Conservation (phyloP, 2,888 invertebrate species). For the Andricus quercusramuli region DNA sequence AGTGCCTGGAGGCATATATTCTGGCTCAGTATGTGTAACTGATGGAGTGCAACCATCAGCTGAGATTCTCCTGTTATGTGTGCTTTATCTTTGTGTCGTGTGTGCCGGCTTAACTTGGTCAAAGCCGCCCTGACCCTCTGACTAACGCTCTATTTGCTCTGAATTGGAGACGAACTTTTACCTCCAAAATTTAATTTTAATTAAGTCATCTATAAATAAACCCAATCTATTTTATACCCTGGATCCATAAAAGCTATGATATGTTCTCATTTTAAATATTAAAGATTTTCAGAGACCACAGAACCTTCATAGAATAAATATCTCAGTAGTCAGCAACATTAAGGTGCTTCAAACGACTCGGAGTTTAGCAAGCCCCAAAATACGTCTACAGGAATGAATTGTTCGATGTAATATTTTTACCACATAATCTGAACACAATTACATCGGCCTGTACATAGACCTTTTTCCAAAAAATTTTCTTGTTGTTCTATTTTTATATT, state of each 20-base stretch:
- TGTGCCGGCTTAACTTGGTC: neutral
- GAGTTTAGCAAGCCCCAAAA: too few species aligned
- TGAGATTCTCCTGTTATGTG: conserved; percentile 14
- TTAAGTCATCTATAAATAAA: conserved; percentile 9
- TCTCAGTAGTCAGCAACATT: too few species aligned
- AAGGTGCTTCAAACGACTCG: too few species aligned
- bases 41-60: conserved; percentile 14
- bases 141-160: conserved; percentile 21
- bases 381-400: too few species aligned
- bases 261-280: neutral
- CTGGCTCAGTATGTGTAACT: neutral
- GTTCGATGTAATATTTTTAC: too few species aligned
- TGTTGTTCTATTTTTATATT: too few species aligned
- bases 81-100: too few species aligned
- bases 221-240: neutral
- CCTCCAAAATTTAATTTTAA: neutral
- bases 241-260: neutral
- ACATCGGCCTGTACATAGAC: too few species aligned
- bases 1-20: conserved; percentile 21
- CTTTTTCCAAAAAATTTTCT: too few species aligned
- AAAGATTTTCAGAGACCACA: neutral
- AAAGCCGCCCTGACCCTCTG: conserved; percentile 19
- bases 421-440: too few species aligned
- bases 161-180: neutral
- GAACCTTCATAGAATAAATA: too few species aligned